Percentiles rank a stretch among this genome's conserved stretches.
These are phyloP conservation scores for Synergus japonicus DNA, from an alignment of 2,888 invertebrate species.

Conservation along the genomic window DNA sequence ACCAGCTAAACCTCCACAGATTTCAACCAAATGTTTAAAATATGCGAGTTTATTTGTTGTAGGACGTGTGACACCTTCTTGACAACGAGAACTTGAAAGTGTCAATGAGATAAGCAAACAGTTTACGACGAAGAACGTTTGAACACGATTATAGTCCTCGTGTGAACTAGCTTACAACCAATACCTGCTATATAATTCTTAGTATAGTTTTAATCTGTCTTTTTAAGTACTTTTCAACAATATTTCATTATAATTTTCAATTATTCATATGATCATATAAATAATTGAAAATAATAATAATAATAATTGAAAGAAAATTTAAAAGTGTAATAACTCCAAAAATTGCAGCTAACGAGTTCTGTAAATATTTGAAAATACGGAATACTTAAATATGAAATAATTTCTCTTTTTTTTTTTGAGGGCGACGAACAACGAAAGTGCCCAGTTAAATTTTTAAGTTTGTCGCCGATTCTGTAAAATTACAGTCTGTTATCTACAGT, in stretches of 20 bases:
- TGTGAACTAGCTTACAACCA: conserved; percentile 61
- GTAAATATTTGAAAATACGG: no score
- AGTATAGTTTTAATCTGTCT: conserved; percentile 9
- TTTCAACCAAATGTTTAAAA: conserved; percentile 61
- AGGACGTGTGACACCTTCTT: conserved; percentile 67
- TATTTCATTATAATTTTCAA: no score
- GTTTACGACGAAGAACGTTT: conserved; percentile 68
- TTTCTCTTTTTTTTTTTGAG: background rate
- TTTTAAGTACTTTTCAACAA: background rate
- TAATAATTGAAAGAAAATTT: background rate
- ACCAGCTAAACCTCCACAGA: conserved; percentile 52
- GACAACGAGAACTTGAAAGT: conserved; percentile 63
- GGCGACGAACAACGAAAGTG: background rate
- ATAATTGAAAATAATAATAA: no score
- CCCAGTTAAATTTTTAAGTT: background rate
- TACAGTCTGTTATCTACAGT: conserved; percentile 10
- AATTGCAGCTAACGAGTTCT: no score
- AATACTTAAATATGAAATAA: no score
- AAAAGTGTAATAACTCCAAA: background rate
- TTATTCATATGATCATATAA: no score
- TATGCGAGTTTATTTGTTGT: conserved; percentile 63
- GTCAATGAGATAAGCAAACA: conserved; percentile 68
- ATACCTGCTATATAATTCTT: conserved; percentile 2
- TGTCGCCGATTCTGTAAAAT: conserved; percentile 25
- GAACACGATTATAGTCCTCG: conserved; percentile 65